Conservation (phyloP, 2,797 vertebrate species). For the Poecilia velifera region DNA sequence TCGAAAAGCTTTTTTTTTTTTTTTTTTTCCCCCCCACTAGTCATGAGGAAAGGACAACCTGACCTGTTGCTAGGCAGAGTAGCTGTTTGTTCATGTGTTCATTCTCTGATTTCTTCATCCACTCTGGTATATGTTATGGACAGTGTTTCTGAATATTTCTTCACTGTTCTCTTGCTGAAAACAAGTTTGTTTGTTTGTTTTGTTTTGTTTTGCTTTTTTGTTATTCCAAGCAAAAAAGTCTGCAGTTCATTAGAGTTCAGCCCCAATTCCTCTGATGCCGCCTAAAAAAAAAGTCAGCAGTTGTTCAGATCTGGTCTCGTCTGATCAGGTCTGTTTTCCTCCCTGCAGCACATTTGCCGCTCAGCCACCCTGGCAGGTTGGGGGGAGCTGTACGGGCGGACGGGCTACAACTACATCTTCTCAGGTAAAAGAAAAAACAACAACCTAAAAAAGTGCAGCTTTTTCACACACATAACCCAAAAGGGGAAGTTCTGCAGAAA, state of each 20-base stretch:
- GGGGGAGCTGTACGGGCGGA: constrained; percentile 97
- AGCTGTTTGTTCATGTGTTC: not conserved
- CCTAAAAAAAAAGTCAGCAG: not conserved
- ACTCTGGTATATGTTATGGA: not conserved
- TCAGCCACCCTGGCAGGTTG: constrained; percentile 96
- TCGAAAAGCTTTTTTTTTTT: not conserved
- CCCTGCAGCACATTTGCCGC: constrained; percentile 92
- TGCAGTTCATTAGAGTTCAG: not conserved
- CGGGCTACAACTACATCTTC: constrained; percentile 98
- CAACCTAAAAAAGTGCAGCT: no score
- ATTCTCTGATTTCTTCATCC: not conserved
- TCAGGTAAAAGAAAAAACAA: constrained; percentile 81
- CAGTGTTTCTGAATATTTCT: not conserved
- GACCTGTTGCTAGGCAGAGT: not conserved
- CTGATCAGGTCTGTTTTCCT: not conserved
- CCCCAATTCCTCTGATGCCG: not conserved
- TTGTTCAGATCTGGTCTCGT: not conserved
- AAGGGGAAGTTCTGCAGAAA: not conserved
- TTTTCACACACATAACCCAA: not conserved
- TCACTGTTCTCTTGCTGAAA: not conserved
- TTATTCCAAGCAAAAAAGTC: not conserved
- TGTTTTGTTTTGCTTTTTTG: no score
- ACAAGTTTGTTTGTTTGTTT: not conserved
- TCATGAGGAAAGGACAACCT: not conserved
- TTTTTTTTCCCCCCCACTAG: not conserved